These are phyloP conservation scores for Spodoptera littoralis DNA, from an alignment of 2,888 invertebrate species.

Conservation along the genomic window DNA sequence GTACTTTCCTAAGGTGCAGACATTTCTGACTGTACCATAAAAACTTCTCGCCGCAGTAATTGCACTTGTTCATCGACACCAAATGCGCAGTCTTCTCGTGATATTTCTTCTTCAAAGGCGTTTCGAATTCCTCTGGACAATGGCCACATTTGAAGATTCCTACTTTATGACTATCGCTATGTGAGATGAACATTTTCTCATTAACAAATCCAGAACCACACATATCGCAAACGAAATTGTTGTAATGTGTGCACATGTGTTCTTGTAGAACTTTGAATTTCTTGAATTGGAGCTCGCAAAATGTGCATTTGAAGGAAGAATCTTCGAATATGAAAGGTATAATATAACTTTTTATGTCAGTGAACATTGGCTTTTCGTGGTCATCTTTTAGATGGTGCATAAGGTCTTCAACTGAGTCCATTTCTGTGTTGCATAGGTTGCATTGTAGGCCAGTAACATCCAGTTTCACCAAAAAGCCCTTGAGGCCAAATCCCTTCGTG, in stretches of 20 bases:
- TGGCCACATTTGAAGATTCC: constrained; percentile 58
- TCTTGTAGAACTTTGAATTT: constrained; percentile 62
- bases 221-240: constrained; percentile 62
- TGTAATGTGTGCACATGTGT: constrained; percentile 67
- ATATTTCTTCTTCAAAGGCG: constrained; percentile 54
- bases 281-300: constrained; percentile 55
- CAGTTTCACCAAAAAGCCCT: constrained; percentile 65
- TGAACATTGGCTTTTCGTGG: constrained; percentile 43
- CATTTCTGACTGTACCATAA: constrained; percentile 41
- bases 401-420: constrained; percentile 35
- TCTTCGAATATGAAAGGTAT: constrained; percentile 70
- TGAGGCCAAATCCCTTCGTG: constrained; percentile 56
- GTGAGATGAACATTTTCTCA: constrained; percentile 28
- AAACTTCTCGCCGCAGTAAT: constrained; percentile 52
- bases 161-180: constrained; percentile 32
- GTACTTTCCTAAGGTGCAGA: constrained; percentile 56
- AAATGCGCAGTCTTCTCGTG: constrained; percentile 59
- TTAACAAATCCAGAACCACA: constrained; percentile 62
- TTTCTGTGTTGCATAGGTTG: constrained; percentile 29
- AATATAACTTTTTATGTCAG: constrained; percentile 60
- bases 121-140: constrained; percentile 61
- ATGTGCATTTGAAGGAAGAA: constrained; percentile 54
- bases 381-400: constrained; percentile 31
- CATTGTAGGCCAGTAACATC: constrained; percentile 67
- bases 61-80: constrained; percentile 64